A percentile compares a stretch with the other conserved stretches of the same genome.
Evolutionary conservation across 2,113 vertebrate genomes (phyloP).

Genomic region (Cyrtonyx montezumae): DNA sequence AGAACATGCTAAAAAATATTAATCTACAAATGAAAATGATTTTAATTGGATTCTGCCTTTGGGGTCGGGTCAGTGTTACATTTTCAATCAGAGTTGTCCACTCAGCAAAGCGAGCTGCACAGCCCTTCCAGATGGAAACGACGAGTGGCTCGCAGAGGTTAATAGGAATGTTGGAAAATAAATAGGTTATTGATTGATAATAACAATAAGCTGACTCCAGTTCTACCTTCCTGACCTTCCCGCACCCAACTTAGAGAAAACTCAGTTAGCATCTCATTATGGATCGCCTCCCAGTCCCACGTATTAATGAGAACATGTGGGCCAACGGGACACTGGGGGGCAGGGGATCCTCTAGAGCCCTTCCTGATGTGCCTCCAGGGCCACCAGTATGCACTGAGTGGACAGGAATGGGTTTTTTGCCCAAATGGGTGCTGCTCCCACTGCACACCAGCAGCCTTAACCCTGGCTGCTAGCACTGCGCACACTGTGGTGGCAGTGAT

Average conservation of each 20-base stretch:
- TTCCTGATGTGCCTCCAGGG: background rate
- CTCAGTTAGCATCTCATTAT: conserved; percentile 82
- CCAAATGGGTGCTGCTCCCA: background rate
- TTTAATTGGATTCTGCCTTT: conserved; percentile 81
- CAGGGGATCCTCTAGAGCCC: background rate
- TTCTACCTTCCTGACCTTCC: conserved; percentile 76
- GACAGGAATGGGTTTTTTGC: background rate
- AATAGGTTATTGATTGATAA: conserved; percentile 87
- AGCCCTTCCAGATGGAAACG: conserved; percentile 76
- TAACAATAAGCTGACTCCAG: conserved; percentile 80
- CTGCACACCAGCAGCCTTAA: no score
- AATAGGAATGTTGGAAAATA: conserved; percentile 84
- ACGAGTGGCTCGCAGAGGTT: conserved; percentile 79
- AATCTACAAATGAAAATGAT: conserved; percentile 77
- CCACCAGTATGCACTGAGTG: background rate
- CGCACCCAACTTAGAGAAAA: conserved; percentile 75
- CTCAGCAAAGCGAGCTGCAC: conserved; percentile 72
- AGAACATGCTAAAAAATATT: conserved; percentile 78
- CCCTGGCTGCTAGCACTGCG: background rate
- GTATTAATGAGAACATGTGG: conserved; percentile 59
- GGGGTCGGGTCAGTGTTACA: conserved; percentile 65
- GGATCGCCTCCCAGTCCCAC: conserved; percentile 28
- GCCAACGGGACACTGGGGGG: background rate
- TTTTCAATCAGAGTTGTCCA: conserved; percentile 82
- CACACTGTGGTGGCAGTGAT: rapidly evolving